Base-by-base conservation (phyloP, 2,888 invertebrate genomes). In the Choristoneura rosaceana region DNA sequence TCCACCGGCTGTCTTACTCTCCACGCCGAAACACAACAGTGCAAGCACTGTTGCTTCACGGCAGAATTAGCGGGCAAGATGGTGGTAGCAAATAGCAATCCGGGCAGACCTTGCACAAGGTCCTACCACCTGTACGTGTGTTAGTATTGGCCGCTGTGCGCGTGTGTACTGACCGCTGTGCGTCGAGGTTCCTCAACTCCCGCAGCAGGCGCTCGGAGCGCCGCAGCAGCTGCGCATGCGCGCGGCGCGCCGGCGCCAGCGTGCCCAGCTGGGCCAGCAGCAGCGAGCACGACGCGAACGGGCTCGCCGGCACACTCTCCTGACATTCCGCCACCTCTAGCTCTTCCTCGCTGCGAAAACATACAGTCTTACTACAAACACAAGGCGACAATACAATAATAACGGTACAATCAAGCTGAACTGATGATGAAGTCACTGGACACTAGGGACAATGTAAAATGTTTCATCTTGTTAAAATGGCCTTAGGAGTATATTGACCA, bases 241-340 rank as follows among this genome's bases (percentile, higher is more conserved):
- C 94, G 25, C 99, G 95, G 17, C 98, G 96, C 82, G 99, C 98
- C 96, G 99, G 99, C 14, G 98, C 97, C 38, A 98, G 96, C 69
- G 98, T 95, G 33, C 99, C 99, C 76, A 99, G 93, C 86, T 99
- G 99, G 73, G 98, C 97, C 82, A 99, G 97, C n/a, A 99, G 91
- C 80, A 98, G 94, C 0, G 99, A 96, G 86, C 98, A 98, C 88
- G 96, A 97, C 86, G 97, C 97, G 90, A 98, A 98, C 68, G 97
- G 96, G 25, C 95, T 95, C 91, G 70, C 91, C 84, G 77, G 71
- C 0, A 50, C 71, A 45, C 52, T 50, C 94, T 87, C 76, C 90
- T 76, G 78, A 95, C 33, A 65, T 34, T 71, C 70, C 7, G 65
- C 61, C 33, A 90, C 76, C 93, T 95, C 78, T 94, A 94, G 83